Base-by-base conservation (phyloP, 1,140 invertebrate species). In the Chelonus insularis region DNA sequence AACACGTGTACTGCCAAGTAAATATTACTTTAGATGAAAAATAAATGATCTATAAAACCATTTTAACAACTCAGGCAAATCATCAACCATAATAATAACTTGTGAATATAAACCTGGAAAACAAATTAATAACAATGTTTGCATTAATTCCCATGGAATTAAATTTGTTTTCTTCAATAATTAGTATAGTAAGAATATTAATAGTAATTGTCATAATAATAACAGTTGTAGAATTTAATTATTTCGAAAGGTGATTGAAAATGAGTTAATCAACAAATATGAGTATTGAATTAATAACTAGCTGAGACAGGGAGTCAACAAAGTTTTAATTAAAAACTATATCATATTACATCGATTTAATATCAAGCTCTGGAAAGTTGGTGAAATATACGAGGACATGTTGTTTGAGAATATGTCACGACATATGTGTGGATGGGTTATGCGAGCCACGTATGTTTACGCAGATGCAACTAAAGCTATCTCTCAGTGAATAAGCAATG, bases 401-500 rank as follows among this genome's bases (percentile, higher is more conserved):
- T 47, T 32, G 25, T 57, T 45, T 47, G 23, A 57, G 39, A 32
- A 57, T 34, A 16, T 6, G 16, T 32, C 43, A 32, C 43, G 29
- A 36, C 29, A 8, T 29, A 12, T 48, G 45, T 18, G 14, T 18
- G n/a, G 32, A 29, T n/a, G 5, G 14, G 18, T 48, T 29, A 48
- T 47, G 23, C 43, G 14, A 21, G 3, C 12, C 43, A 48, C 57
- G 57, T 50, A 58, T 50, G 29, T 50, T 23, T 50, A 36, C 45
- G 14, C 43, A 58, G 57, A 50, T 58, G 43, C 45, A 34, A 37
- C 45, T 34, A 12, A 36, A 14, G 23, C 25, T 50, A 36, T 45
- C 47, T 45, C 47, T 25, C 32, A n/a, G 14, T 58, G 43, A 47
- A 57, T 57, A 45, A 23, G n/a, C 56, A 57, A 57, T 43, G 41